These are phyloP conservation scores for Melanostoma mellinum DNA, from an alignment of 2,888 invertebrate genomes.

Conservation along the genomic window DNA sequence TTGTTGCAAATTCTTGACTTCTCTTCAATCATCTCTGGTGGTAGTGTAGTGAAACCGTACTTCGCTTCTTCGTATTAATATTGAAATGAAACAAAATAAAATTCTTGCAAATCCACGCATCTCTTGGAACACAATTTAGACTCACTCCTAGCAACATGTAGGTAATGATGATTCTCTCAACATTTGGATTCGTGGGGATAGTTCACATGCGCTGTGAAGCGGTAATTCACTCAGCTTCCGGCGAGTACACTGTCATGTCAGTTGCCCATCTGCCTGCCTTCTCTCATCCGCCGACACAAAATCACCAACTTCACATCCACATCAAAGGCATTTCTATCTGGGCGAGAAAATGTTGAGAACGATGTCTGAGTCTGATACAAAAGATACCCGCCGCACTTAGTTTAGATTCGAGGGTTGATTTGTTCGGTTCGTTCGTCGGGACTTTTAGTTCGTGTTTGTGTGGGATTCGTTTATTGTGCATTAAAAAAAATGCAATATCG, in stretches of 20 bases:
- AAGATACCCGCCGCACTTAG: conserved; percentile 68
- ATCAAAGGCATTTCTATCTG: conserved; percentile 66
- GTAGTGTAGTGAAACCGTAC: conserved; percentile 7
- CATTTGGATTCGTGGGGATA: conserved; percentile 47
- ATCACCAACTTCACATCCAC: conserved; percentile 43
- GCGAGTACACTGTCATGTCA: conserved; percentile 64
- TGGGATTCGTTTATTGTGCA: conserved; percentile 37
- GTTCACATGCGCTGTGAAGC: conserved; percentile 49
- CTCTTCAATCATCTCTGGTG: conserved; percentile 26
- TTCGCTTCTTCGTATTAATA: too few relatives aligned
- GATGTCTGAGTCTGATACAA: conserved; percentile 62
- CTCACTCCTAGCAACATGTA: conserved; percentile 48
- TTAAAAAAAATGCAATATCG: conserved; percentile 20
- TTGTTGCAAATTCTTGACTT: conserved; percentile 4
- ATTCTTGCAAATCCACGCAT: conserved; percentile 29
- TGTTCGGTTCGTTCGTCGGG: conserved; percentile 56
- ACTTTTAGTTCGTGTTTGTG: conserved; percentile 30
- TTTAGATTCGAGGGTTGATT: conserved; percentile 70
- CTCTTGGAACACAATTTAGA: conserved; percentile 19
- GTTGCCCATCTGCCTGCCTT: conserved; percentile 62
- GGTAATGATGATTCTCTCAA: conserved; percentile 40
- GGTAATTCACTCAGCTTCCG: conserved; percentile 67
- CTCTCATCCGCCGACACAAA: conserved; percentile 44
- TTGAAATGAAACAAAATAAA: conserved; percentile 23
- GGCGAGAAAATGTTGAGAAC: conserved; percentile 73